Conservation (phyloP, 2,113 vertebrate genomes). For the Thalassoma bifasciatum region DNA sequence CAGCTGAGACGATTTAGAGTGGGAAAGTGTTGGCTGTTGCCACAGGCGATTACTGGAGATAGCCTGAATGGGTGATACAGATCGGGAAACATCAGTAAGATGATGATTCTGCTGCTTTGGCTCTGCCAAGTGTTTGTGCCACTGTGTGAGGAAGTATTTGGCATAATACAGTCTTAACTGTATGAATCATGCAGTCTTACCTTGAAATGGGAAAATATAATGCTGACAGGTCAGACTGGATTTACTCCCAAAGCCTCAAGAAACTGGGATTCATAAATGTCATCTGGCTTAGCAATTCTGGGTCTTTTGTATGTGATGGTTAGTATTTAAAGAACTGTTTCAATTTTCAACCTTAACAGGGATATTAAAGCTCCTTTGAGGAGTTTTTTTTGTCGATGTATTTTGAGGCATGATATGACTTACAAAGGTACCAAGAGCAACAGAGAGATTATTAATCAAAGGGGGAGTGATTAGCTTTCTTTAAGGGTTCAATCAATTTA, state of each 20-base stretch:
- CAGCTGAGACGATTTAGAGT: slow-evolving; percentile 67
- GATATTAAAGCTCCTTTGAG: too few species aligned
- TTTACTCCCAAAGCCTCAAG: not conserved
- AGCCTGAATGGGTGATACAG: slow-evolving; percentile 64
- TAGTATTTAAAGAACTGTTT: not conserved
- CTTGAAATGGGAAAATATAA: slow-evolving; percentile 1
- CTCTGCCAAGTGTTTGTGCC: slow-evolving; percentile 46
- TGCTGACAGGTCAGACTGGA: not conserved
- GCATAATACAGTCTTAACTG: slow-evolving; percentile 22
- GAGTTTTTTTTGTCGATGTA: too few species aligned
- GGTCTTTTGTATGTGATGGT: not conserved
- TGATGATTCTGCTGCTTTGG: slow-evolving; percentile 44
- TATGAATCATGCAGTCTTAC: slow-evolving; percentile 8
- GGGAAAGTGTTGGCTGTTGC: slow-evolving; percentile 67
- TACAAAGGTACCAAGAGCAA: too few species aligned
- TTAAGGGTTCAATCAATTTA: too few species aligned
- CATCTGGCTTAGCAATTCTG: too few species aligned
- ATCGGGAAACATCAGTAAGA: slow-evolving; percentile 62
- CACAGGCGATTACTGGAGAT: slow-evolving; percentile 63
- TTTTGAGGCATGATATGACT: too few species aligned
- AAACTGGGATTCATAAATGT: not conserved
- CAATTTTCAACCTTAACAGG: not conserved
- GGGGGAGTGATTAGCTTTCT: too few species aligned
- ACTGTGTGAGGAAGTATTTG: slow-evolving; percentile 4
- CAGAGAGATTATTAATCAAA: too few species aligned